Evolutionary conservation across 2,888 invertebrate species (phyloP).

Genomic region (Cloeon dipterum): DNA sequence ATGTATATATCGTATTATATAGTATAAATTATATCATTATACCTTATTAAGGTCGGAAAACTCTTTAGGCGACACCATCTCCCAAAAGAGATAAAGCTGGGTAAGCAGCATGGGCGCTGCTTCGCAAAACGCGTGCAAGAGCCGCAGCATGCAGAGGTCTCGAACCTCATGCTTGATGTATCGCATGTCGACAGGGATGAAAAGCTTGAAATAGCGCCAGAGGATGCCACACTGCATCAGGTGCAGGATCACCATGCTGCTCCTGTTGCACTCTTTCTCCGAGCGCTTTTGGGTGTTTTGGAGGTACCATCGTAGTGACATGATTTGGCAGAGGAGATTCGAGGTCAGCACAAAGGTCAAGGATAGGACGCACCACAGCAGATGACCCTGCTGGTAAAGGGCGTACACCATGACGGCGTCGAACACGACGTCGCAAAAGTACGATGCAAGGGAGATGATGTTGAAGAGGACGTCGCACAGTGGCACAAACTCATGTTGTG

Average conservation of each 20-base stretch:
- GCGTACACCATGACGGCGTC: slow-evolving; percentile 71
- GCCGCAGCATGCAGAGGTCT: slow-evolving; percentile 45
- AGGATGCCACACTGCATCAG: slow-evolving; percentile 20
- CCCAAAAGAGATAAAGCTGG: slow-evolving; percentile 49
- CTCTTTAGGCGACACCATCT: slow-evolving; percentile 19
- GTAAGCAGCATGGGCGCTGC: slow-evolving; percentile 71
- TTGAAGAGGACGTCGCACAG: slow-evolving; percentile 81
- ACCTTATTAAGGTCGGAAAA: slow-evolving; percentile 52
- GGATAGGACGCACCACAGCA: slow-evolving; percentile 39
- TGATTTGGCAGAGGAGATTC: slow-evolving; percentile 48
- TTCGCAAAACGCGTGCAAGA: slow-evolving; percentile 72
- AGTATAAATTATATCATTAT: no score
- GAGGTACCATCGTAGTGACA: slow-evolving; percentile 54
- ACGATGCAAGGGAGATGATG: slow-evolving; percentile 69
- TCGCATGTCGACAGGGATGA: slow-evolving; percentile 59
- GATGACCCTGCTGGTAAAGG: slow-evolving; percentile 40
- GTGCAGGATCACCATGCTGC: slow-evolving; percentile 32
- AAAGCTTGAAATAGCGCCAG: slow-evolving; percentile 53
- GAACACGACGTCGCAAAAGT: slow-evolving; percentile 79
- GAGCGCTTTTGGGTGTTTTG: slow-evolving; percentile 11
- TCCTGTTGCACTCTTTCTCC: slow-evolving; percentile 12
- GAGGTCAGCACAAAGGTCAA: slow-evolving; percentile 48
- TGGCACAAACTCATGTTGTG: slow-evolving; percentile 62
- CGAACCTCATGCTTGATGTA: slow-evolving; percentile 58
- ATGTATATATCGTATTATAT: no score